A percentile compares a stretch with the other conserved stretches of the same genome.
Conservation (phyloP, 2,113 vertebrate species). For the Varanus komodoensis region DNA sequence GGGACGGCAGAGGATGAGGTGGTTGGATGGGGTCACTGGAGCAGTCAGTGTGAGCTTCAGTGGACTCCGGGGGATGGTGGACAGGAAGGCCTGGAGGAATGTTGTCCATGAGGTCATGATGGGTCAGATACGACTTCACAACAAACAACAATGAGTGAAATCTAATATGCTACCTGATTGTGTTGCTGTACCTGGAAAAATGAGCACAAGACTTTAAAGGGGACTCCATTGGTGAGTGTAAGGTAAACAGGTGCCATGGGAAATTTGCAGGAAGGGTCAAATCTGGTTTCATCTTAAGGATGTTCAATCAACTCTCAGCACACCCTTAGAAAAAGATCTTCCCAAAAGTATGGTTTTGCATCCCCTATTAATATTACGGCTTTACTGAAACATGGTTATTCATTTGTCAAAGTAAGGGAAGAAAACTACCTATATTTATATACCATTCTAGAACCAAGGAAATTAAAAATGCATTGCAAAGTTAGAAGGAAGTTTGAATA, state of each 20-base stretch:
- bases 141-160: too few species aligned
- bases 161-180: neutral
- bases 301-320: neutral
- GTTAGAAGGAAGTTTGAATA: constrained; percentile 23
- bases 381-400: neutral
- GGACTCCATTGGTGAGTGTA: too few species aligned
- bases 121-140: too few species aligned
- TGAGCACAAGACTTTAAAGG: neutral
- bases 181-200: neutral
- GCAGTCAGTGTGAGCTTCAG: too few species aligned
- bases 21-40: too few species aligned
- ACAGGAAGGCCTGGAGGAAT: too few species aligned
- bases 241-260: neutral
- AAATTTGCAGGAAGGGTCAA: too few species aligned
- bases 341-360: neutral
- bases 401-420: neutral
- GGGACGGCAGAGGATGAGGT: too few species aligned
- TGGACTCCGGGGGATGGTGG: too few species aligned
- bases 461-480: constrained; percentile 37
- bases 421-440: constrained; percentile 5
- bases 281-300: neutral
- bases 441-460: neutral
- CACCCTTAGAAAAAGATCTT: neutral
- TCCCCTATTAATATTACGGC: neutral
- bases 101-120: too few species aligned